Conservation (phyloP, 2,797 vertebrate species). For the Sebastes hubbsi region DNA sequence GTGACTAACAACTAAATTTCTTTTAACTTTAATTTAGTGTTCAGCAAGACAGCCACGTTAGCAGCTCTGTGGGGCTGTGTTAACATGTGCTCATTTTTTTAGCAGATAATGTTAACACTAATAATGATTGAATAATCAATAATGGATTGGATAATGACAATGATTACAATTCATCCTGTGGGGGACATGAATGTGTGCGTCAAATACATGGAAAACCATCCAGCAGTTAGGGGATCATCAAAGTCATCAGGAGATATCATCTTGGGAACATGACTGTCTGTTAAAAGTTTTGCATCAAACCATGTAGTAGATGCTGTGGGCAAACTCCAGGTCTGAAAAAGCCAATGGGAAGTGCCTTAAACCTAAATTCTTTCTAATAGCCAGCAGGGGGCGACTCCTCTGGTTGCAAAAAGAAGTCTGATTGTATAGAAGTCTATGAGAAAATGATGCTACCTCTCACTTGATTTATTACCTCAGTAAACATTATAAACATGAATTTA, state of each 20-base stretch:
- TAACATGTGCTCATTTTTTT: background rate
- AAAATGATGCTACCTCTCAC: too few species aligned
- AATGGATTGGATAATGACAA: background rate
- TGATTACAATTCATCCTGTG: background rate
- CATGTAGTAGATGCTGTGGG: too few species aligned
- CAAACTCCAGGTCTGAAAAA: too few species aligned
- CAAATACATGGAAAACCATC: background rate
- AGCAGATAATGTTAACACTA: background rate
- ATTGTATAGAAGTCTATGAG: too few species aligned
- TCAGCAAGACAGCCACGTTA: background rate
- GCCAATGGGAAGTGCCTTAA: too few species aligned
- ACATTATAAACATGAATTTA: too few species aligned
- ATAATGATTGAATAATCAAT: background rate
- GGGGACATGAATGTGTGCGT: background rate
- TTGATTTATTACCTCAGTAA: too few species aligned
- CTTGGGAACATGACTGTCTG: background rate
- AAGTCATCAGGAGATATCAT: background rate
- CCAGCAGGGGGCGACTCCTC: too few species aligned
- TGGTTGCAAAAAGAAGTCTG: too few species aligned
- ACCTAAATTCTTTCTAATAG: too few species aligned
- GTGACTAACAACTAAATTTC: background rate
- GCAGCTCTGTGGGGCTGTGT: background rate
- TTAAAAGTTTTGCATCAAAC: background rate
- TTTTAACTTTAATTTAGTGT: constrained; percentile 10
- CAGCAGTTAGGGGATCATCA: background rate